Base-by-base conservation (phyloP, 2,888 invertebrate species). In the Gonocerus acuteangulatus region DNA sequence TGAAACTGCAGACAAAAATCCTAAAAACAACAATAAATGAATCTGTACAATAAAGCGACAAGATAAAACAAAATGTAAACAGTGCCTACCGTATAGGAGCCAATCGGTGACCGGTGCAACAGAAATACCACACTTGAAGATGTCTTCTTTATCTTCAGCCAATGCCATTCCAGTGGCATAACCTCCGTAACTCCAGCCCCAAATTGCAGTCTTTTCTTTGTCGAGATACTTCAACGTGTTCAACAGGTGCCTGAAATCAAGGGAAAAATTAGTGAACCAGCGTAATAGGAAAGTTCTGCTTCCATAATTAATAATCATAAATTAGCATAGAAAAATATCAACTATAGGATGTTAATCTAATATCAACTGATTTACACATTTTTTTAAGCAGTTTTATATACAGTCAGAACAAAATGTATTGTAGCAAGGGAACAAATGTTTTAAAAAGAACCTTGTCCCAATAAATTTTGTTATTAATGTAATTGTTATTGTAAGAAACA, bases 141-240 rank as follows among this genome's bases (percentile, higher is more conserved):
- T 83, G 48, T 80, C 77, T 0, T 80, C 78, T 0, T 75, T 76
- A 67, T 94, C 93, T 47, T 81, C 82, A 0, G 91, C 92, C 64
- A 96, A 77, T 1, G 87, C 89, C 78, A 93, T 85, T 2, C 89
- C 89, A 1, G 95, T 83, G 0, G 92, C 89, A 75, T 92, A 96
- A 1, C 96, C 97, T 13, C 97, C 97, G 75, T 96, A 97, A 69
- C 95, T 95, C 96, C 95, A 96, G 59, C 97, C 97, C 95, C 95
- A 96, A 70, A 97, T 94, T 48, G 90, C 95, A 0, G 91, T 88
- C 69, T 86, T 84, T 54, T 82, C 80, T 2, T 78, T 74, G 76
- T 95, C 94, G 63, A 96, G 82, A 75, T 84, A 95, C 1, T 79
- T 73, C 15, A 83, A 76, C 54, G 77, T 79, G 51, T 83, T 73